These are phyloP conservation scores for Chionoecetes opilio DNA, from an alignment of 1,140 invertebrate genomes.

Conservation along the genomic window DNA sequence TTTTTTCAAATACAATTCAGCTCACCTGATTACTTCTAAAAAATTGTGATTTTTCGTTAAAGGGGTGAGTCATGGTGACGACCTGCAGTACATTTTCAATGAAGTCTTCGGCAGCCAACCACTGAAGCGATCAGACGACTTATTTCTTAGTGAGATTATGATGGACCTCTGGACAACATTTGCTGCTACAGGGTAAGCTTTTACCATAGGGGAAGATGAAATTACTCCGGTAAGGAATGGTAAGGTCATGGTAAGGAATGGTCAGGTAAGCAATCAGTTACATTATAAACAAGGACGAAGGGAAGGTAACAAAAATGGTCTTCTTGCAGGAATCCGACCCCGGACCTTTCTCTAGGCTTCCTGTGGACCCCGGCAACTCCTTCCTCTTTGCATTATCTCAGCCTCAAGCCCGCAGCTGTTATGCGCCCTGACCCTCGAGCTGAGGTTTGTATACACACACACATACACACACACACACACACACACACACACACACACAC, in stretches of 20 bases:
- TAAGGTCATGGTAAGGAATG: too few species aligned
- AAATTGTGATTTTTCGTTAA: too few species aligned
- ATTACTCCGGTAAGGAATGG: too few species aligned
- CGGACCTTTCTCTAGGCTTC: slow-evolving; percentile 43
- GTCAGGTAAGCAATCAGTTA: too few species aligned
- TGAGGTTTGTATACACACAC: not conserved
- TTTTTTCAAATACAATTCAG: too few species aligned
- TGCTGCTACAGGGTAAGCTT: not conserved
- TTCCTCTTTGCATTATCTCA: not conserved
- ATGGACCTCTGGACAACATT: slow-evolving; percentile 40
- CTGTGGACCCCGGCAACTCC: not conserved
- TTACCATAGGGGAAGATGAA: too few species aligned
- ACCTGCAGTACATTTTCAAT: slow-evolving; percentile 37
- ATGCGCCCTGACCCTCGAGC: not conserved
- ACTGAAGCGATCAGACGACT: not conserved
- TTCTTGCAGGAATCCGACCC: slow-evolving; percentile 23
- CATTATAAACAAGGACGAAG: too few species aligned
- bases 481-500: too few species aligned
- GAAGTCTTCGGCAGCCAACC: not conserved
- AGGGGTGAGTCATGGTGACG: slow-evolving; percentile 37
- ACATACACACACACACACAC: too few species aligned
- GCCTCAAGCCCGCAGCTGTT: not conserved
- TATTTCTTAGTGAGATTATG: not conserved
- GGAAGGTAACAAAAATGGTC: too few species aligned
- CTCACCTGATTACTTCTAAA: too few species aligned